Conservation (phyloP, 2,113 vertebrate species). For the Callionymus lyra region DNA sequence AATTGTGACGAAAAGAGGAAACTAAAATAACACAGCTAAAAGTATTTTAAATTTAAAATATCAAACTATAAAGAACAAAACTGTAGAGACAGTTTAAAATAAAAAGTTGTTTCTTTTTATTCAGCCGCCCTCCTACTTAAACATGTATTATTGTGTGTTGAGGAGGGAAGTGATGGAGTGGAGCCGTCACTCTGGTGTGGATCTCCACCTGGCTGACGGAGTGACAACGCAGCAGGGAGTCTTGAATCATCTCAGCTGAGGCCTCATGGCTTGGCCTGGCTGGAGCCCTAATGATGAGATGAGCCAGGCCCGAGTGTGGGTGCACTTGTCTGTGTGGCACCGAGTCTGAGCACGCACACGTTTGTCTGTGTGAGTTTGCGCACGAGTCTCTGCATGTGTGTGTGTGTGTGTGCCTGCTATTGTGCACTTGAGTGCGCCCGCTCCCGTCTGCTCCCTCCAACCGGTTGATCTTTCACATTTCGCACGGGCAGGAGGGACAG, state of each 20-base stretch:
- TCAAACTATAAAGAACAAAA: no score
- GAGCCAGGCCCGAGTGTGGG: constrained; percentile 56
- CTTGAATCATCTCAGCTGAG: constrained; percentile 69
- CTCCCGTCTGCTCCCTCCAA: constrained; percentile 70
- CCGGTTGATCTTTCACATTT: constrained; percentile 74
- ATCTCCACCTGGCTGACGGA: constrained; percentile 57
- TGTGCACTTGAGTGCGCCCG: constrained; percentile 31
- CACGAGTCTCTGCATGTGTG: constrained; percentile 2
- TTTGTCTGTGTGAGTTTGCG: constrained; percentile 9
- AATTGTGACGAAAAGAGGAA: no score
- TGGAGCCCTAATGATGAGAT: constrained; percentile 67
- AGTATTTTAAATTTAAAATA: no score
- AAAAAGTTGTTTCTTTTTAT: no score
- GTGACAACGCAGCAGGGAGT: constrained; percentile 56
- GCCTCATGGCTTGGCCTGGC: constrained; percentile 62
- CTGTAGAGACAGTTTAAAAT: no score
- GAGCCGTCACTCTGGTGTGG: constrained; percentile 46
- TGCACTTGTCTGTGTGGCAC: constrained; percentile 21
- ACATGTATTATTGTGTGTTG: constrained; percentile 19
- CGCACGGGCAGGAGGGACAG: constrained; percentile 64
- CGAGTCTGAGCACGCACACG: constrained; percentile 3
- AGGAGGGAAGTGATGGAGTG: constrained; percentile 36
- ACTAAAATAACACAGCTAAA: no score
- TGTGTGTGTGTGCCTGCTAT: constrained; percentile 18
- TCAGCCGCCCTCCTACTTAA: constrained; percentile 21